Evolutionary conservation across 2,113 vertebrate genomes (phyloP), one percentile per base, ranked within the genome.

Genomic region (Sylvilagus bachmani): DNA sequence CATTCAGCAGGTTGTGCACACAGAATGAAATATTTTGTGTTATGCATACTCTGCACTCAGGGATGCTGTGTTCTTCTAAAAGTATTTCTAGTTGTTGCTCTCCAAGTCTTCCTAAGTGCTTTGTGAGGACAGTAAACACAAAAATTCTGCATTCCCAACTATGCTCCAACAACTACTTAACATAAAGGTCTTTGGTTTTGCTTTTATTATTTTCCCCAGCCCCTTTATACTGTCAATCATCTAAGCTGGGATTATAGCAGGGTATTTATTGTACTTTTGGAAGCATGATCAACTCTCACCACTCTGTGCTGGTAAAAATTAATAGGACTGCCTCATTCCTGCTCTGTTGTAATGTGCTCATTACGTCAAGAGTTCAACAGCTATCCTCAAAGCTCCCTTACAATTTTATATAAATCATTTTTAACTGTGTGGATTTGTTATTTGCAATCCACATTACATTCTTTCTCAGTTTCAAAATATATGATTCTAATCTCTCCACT

Each of bases 391-490:
- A 24, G n/a, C 53, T 88, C 21, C 53, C 31, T 93, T 64, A 64
- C n/a, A 58, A 14, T 51, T 79, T 58, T 53, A 58, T 24, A 71
- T 36, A 51, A 84, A 66, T 44, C 3, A 2, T 61, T 21, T 36
- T 25, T 33, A 89, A 38, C 49, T 85, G 25, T 61, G 25, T 64
- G n/a, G 36, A 73, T 80, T 88, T 69, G 36, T 38, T 85, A 89
- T 61, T 67, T 89, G 10, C 12, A 51, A 66, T 74, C 51, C 2
- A 75, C 51, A 53, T 53, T 51, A 55, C 12, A 25, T 22, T 4
- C 44, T 67, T 91, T 91, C 25, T 74, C 89, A 69, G 17, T 69
- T 75, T 80, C 25, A 96, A 85, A 80, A 70, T 62, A 29, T 24
- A 53, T 1, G 27, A 84, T 70, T 49, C 22, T 89, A 62, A 44